A percentile compares a stretch with the other conserved stretches of the same genome.
phyloP scores from a whole-genome alignment of 2,888 invertebrate species.

The Thalpophila matura region DNA sequence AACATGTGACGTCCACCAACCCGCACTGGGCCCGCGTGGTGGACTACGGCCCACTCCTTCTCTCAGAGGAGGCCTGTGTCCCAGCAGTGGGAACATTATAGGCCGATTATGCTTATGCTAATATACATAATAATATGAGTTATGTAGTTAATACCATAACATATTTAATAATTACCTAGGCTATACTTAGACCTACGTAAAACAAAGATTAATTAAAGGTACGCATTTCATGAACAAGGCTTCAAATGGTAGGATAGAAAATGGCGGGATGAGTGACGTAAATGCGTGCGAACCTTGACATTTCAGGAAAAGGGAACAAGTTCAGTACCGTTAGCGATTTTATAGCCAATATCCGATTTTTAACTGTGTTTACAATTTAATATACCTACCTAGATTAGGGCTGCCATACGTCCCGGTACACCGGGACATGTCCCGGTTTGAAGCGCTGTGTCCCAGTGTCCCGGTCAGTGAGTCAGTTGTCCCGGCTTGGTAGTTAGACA shows the following conservation, averaged over 20 bases:
- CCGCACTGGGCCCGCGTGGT: too few species aligned
- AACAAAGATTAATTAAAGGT: constrained; percentile 24
- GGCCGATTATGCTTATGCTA: too few species aligned
- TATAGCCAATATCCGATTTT: constrained; percentile 27
- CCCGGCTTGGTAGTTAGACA: too few species aligned
- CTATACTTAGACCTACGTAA: neutral
- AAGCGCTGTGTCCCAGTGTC: too few species aligned
- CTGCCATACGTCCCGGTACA: too few species aligned
- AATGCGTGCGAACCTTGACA: constrained; percentile 66
- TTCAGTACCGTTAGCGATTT: constrained; percentile 21
- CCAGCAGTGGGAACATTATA: too few species aligned
- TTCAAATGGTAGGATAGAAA: constrained; percentile 47
- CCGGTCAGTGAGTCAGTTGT: too few species aligned
- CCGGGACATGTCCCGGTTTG: too few species aligned
- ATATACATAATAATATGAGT: neutral
- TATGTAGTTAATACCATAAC: neutral
- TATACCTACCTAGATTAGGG: neutral
- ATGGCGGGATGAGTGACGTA: constrained; percentile 59
- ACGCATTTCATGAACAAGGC: constrained; percentile 46
- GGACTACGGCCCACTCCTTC: too few species aligned
- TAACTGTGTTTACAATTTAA: constrained; percentile 8
- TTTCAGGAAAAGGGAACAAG: constrained; percentile 50
- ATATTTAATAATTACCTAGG: neutral
- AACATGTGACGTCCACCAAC: too few species aligned
- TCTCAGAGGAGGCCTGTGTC: too few species aligned